Percentiles rank a stretch among this genome's conserved stretches.
Evolutionary conservation across 2,888 invertebrate genomes (phyloP).

Genomic region (Aricia artaxerxes): DNA sequence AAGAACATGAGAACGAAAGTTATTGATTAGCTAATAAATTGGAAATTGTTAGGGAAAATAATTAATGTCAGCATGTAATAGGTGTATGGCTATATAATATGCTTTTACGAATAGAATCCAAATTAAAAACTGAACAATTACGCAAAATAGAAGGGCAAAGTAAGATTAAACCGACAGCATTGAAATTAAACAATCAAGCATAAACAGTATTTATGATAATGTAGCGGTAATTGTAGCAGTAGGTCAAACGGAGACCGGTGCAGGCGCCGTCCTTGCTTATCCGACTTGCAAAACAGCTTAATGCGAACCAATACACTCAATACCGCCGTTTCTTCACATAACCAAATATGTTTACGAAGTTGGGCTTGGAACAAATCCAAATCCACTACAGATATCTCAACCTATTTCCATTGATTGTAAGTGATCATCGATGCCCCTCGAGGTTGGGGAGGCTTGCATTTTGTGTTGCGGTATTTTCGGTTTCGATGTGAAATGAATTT

Average conservation of each 20-base stretch:
- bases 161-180: constrained; percentile 35
- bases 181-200: constrained; percentile 20
- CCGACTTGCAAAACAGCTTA: constrained; percentile 22
- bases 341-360: constrained; percentile 8
- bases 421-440: constrained; percentile 17
- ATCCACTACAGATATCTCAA: constrained; percentile 12
- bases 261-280: constrained; percentile 40
- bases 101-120: neutral
- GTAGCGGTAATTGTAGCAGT: constrained; percentile 55
- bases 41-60: neutral
- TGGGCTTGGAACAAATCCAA: constrained; percentile 12
- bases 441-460: constrained; percentile 4
- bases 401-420: constrained; percentile 13
- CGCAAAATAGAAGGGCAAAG: neutral
- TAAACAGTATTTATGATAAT: constrained; percentile 41
- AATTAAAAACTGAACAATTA: neutral
- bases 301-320: constrained; percentile 8
- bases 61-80: neutral
- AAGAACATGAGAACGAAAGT: neutral
- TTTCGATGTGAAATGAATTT: neutral
- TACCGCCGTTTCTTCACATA: neutral
- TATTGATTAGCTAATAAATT: neutral
- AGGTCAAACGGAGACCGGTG: constrained; percentile 59
- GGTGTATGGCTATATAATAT: neutral
- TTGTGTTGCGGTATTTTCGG: constrained; percentile 6